Evolutionary conservation across 2,797 vertebrate genomes (phyloP).

Genomic region (Chelonia mydas): DNA sequence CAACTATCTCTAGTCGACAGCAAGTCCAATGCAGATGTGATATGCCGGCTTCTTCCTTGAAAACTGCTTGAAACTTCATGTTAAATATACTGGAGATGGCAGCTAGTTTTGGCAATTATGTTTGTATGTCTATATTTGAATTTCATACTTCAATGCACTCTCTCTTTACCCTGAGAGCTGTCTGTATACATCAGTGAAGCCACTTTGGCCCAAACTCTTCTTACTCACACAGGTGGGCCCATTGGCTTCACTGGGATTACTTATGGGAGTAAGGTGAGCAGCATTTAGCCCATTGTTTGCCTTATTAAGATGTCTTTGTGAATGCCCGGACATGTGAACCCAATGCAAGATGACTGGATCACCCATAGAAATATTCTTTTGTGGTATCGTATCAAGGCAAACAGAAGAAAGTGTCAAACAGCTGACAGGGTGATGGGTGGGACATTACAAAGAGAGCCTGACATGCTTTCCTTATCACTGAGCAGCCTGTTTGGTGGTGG

Average conservation of each 20-base stretch:
- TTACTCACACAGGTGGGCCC: background rate
- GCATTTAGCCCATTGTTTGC: background rate
- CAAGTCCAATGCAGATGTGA: background rate
- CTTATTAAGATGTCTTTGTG: background rate
- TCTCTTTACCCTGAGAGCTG: background rate
- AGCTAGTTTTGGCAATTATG: slow-evolving; percentile 14
- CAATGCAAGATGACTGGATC: background rate
- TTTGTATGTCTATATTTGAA: background rate
- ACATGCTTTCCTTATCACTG: background rate
- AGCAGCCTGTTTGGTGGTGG: background rate
- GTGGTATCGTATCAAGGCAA: background rate
- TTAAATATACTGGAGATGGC: slow-evolving; percentile 25
- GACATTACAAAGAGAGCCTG: background rate
- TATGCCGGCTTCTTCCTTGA: background rate
- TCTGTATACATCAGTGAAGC: background rate
- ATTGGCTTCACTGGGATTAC: background rate
- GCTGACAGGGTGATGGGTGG: background rate
- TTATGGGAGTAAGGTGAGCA: background rate
- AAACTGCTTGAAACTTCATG: background rate
- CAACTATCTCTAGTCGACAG: background rate
- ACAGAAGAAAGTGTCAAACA: background rate
- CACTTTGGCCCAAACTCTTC: background rate
- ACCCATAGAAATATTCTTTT: background rate
- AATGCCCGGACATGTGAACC: background rate
- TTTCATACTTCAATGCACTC: background rate